Evolutionary conservation across 2,888 invertebrate species (phyloP).

Genomic region (Hypomecis punctinalis): DNA sequence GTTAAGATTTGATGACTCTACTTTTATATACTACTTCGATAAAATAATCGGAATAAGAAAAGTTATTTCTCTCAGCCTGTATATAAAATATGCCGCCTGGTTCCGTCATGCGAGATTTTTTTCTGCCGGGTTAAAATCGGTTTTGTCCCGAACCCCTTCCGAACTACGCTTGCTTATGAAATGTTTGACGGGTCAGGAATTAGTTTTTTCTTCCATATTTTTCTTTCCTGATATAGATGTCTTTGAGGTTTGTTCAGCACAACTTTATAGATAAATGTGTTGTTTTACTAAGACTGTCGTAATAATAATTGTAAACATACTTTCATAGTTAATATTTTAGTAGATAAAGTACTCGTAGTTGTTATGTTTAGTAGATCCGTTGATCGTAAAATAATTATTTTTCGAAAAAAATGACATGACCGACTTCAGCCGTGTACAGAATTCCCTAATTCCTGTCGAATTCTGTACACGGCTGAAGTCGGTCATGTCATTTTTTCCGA

Average conservation of each 20-base stretch:
- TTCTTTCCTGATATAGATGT: constrained; percentile 39
- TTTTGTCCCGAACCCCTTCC: constrained; percentile 60
- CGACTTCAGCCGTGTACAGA: too few species aligned
- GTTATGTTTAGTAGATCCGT: too few species aligned
- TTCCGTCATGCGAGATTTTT: constrained; percentile 51
- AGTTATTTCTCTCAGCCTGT: constrained; percentile 9
- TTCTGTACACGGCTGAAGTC: too few species aligned
- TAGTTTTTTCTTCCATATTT: constrained; percentile 64
- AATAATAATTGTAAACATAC: neutral
- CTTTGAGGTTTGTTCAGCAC: constrained; percentile 26
- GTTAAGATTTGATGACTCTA: too few species aligned
- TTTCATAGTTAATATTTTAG: neutral
- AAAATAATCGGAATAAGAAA: neutral
- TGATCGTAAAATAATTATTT: too few species aligned
- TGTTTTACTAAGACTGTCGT: constrained; percentile 8
- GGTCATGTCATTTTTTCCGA: too few species aligned
- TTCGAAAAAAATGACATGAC: too few species aligned
- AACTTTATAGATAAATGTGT: constrained; percentile 35
- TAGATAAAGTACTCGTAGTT: too few species aligned
- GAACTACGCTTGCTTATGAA: constrained; percentile 69
- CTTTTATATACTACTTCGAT: too few species aligned
- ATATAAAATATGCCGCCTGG: constrained; percentile 30
- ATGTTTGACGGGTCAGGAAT: constrained; percentile 78
- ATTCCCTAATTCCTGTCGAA: too few species aligned
- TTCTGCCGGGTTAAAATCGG: constrained; percentile 65